These are phyloP conservation scores for Melieria picta DNA, from an alignment of 2,888 invertebrate species.

Conservation along the genomic window DNA sequence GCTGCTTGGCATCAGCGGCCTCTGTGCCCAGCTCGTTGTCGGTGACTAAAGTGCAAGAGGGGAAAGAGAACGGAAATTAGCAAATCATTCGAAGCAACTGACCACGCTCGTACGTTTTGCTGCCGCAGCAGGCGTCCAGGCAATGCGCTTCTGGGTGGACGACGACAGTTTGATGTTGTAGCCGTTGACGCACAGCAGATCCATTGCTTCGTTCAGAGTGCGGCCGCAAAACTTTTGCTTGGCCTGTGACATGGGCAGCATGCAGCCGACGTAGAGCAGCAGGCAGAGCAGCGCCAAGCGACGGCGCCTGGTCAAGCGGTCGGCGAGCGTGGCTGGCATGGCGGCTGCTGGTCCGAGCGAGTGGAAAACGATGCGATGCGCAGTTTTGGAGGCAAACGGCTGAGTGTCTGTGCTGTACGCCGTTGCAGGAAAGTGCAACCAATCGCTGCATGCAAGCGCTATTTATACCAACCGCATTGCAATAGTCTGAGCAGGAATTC, in stretches of 20 bases:
- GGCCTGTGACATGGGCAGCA: slow-evolving; percentile 34
- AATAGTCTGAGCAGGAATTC: no score
- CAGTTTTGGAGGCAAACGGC: no score
- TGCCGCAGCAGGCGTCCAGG: not conserved
- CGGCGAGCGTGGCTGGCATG: no score
- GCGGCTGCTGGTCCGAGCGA: no score
- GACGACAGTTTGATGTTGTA: slow-evolving; percentile 43
- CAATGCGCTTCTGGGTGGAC: not conserved
- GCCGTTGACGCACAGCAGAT: slow-evolving; percentile 48
- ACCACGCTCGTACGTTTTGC: not conserved
- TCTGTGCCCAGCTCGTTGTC: not conserved
- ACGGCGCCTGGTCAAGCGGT: no score
- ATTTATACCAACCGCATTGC: not conserved
- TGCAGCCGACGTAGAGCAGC: slow-evolving; percentile 24
- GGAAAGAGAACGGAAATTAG: not conserved
- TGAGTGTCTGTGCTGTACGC: not conserved
- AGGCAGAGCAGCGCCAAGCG: no score
- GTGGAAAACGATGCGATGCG: no score
- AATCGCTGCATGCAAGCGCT: not conserved
- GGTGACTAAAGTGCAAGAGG: not conserved
- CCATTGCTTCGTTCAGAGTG: slow-evolving; percentile 47
- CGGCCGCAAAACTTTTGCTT: slow-evolving; percentile 52
- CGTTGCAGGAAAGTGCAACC: not conserved
- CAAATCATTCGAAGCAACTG: not conserved
- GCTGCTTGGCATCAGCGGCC: not conserved